Evolutionary conservation across 2,888 invertebrate species (phyloP), one percentile per base, ranked within the genome.

Genomic region (Myathropa florea): DNA sequence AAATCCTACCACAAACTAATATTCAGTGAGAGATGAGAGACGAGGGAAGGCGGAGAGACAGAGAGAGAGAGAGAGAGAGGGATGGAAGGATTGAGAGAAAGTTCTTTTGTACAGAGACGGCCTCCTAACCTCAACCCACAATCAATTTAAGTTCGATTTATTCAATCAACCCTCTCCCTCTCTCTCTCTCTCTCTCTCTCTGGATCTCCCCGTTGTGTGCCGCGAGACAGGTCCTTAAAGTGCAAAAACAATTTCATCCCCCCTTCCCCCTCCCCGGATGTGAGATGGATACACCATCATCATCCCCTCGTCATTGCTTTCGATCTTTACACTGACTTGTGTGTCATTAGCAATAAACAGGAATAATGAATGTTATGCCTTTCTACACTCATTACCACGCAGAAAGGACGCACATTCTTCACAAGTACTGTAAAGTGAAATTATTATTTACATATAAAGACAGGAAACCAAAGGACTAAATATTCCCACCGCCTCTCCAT

Each of bases 311-410:
- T 59, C 65, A 65, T 57, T 60, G 60, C 39, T 72, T 36, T 70
- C 65, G 61, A 14, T 83, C 39, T 65, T 46, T 65, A 64, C 73
- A 57, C 67, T 72, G n/a, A n/a, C 73, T 72, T 59, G 75, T 65
- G 57, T 79, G 72, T 81, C 84, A 80, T 80, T 80, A 83, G 55
- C 81, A 76, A 71, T 82, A 81, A 81, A 55, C 61, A 73, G 70
- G 64, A 80, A 80, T 84, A 85, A 82, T 81, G 82, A 82, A 73
- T 85, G 73, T 82, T 78, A 78, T 82, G 77, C 72, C 82, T 82
- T 85, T 82, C 73, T 82, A 70, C 72, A 85, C 82, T 82, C 77
- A 85, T 85, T 82, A 85, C 53, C 72, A 82, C n/a, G 55, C 85
- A 85, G 81, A 83, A 71, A 73, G 78, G 86, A 86, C 79, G 7